Evolutionary conservation across 1,140 invertebrate species (phyloP).

Genomic region (Diorhabda sublineata): DNA sequence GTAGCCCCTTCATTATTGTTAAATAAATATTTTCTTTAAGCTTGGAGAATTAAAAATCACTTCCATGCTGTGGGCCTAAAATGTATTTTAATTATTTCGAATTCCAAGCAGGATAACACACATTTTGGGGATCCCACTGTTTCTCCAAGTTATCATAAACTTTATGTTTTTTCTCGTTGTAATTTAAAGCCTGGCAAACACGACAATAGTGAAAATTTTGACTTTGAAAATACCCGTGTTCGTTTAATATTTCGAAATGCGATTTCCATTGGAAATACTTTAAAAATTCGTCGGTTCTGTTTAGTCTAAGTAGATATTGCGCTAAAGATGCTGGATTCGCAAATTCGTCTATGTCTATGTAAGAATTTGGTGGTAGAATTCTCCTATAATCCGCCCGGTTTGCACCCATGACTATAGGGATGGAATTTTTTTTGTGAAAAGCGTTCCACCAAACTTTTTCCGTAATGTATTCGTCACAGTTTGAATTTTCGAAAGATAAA

Average conservation of each 20-base stretch:
- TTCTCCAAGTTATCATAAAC: conserved; percentile 50
- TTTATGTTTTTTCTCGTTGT: conserved; percentile 51
- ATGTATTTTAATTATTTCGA: background rate
- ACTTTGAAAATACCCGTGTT: conserved; percentile 67
- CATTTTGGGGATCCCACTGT: conserved; percentile 50
- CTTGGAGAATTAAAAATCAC: too few species aligned
- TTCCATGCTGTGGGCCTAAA: too few species aligned
- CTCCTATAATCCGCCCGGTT: conserved; percentile 49
- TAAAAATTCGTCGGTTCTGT: conserved; percentile 55
- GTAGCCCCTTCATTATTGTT: too few species aligned
- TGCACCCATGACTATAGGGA: conserved; percentile 69
- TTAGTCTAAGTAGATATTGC: conserved; percentile 56
- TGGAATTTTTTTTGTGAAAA: conserved; percentile 55
- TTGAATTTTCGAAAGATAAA: conserved; percentile 70
- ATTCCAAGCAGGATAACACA: conserved; percentile 46
- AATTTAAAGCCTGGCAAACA: conserved; percentile 72
- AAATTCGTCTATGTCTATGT: conserved; percentile 72
- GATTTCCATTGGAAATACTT: conserved; percentile 67
- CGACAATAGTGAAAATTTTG: conserved; percentile 73
- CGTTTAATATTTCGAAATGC: conserved; percentile 63
- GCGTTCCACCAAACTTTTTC: conserved; percentile 68
- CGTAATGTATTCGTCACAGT: conserved; percentile 67
- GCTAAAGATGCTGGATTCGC: conserved; percentile 58
- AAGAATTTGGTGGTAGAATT: conserved; percentile 62
- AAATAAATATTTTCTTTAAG: too few species aligned